Evolutionary conservation across 2,113 vertebrate genomes (phyloP).

Genomic region (Gambusia holbrooki): DNA sequence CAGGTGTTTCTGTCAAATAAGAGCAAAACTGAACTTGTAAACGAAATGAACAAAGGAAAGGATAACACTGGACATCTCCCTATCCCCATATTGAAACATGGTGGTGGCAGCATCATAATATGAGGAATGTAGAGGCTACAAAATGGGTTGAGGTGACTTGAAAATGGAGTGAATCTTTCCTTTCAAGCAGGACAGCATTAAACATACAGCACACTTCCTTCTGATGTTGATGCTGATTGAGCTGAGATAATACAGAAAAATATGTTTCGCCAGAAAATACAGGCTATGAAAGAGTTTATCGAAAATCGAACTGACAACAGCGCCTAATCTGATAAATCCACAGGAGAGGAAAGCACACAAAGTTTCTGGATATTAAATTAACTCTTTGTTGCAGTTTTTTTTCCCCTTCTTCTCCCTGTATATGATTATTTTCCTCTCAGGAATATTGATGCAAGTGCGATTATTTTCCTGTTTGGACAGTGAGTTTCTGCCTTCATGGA

Average conservation of each 20-base stretch:
- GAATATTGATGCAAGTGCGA: constrained; percentile 24
- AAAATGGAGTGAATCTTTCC: not conserved
- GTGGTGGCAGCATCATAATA: not conserved
- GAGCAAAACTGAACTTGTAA: too few species aligned
- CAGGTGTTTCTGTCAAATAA: too few species aligned
- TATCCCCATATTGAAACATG: not conserved
- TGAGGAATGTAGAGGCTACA: not conserved
- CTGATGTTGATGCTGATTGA: not conserved
- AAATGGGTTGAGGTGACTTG: not conserved
- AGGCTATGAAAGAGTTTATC: constrained; percentile 49
- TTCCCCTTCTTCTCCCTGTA: not conserved
- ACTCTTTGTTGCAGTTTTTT: constrained; percentile 18
- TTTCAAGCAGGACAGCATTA: not conserved
- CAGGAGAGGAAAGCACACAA: not conserved
- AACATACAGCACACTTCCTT: not conserved
- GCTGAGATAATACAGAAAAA: constrained; percentile 8
- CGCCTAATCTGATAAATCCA: constrained; percentile 15
- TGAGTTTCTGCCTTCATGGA: constrained; percentile 71
- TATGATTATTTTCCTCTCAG: constrained; percentile 31
- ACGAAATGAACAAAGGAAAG: not conserved
- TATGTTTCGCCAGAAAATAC: constrained; percentile 66
- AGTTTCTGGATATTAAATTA: not conserved
- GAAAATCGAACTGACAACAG: not conserved
- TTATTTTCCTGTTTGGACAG: constrained; percentile 52
- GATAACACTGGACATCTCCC: not conserved